phyloP scores from a whole-genome alignment of 2,888 invertebrate genomes.

The Amphipoea oculea region DNA sequence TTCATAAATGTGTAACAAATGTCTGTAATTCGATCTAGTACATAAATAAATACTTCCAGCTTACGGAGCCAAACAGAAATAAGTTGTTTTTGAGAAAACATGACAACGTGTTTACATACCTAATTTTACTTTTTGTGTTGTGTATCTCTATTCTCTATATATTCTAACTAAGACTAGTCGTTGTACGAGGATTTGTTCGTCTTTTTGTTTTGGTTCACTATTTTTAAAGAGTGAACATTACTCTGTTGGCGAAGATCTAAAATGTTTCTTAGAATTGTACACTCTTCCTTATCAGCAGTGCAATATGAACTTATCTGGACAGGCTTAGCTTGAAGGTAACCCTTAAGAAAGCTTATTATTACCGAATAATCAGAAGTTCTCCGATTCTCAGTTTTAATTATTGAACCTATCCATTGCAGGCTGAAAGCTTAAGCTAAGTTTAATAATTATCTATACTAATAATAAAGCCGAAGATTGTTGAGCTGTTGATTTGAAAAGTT shows the following conservation, averaged over 20 bases:
- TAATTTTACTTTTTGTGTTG: slow-evolving; percentile 27
- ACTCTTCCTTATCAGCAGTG: background rate
- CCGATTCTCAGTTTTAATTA: background rate
- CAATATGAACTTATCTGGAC: too few species aligned
- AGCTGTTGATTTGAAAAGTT: background rate
- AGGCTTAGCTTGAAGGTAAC: background rate
- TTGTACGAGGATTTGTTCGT: background rate
- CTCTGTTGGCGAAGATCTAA: background rate
- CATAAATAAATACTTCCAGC: slow-evolving; percentile 30
- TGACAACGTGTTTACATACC: slow-evolving; percentile 19
- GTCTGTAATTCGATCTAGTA: slow-evolving; percentile 41
- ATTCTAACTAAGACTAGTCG: slow-evolving; percentile 13
- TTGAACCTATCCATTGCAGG: background rate
- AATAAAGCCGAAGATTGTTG: background rate
- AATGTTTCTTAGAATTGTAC: background rate
- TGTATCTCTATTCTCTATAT: slow-evolving; percentile 4
- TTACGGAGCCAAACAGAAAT: slow-evolving; percentile 26
- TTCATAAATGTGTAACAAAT: slow-evolving; percentile 18
- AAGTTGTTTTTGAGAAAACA: slow-evolving; percentile 14
- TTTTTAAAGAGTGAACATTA: background rate
- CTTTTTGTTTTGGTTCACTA: background rate
- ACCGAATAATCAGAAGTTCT: background rate
- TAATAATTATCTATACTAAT: background rate
- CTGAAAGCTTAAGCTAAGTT: background rate
- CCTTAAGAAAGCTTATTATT: background rate